Evolutionary conservation across 2,113 vertebrate genomes (phyloP), one percentile per base, ranked within the genome.

Genomic region (Perca schrenkii): DNA sequence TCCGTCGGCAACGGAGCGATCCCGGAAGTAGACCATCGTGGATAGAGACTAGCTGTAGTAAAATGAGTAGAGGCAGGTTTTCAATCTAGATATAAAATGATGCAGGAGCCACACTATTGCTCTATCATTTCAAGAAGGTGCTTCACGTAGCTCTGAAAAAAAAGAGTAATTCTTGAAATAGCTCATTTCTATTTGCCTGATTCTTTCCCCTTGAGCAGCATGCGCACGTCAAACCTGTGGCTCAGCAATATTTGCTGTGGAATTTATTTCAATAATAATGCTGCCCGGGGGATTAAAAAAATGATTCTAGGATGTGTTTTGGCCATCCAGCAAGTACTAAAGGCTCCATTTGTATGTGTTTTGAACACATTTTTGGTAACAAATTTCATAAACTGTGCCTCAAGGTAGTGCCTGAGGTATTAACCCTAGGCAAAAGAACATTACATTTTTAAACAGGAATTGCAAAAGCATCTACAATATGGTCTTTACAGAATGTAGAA

Each of bases 221-320:
- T 14, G 7, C 8, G 1, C 3, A 70, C 49, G 46, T 78, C 21
- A 78, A 36, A 75, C 43, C 64, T 78, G 64, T 25, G 3, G 47
- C 56, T 50, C 22, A 34, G 6, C n/a, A 54, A n/a, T 14, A 67
- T 46, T 75, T 75, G 14, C 60, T 58, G 13, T 79, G 40, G 10
- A 43, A 43, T 43, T 43, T 43, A 10, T 43, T 43, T 11, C 8
- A 43, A 11, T 43, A 43, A 71, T n/a, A 52, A 71, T 75, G 14
- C 60, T 54, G 16, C 76, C 31, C 64, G 63, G 40, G 40, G n/a
- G 57, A 43, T n/a, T 57, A 49, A 36, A 47, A 74, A 75, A 3
- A 43, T 11, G 11, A 43, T 2, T 43, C 40, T 11, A 43, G 40
- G 40, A 43, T 40, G 40, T 10, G 40, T 10, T 40, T 10, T 40